Percentiles rank a stretch among this genome's conserved stretches.
Conservation (phyloP, 2,888 invertebrate genomes). For the Parthenolecanium corni region DNA sequence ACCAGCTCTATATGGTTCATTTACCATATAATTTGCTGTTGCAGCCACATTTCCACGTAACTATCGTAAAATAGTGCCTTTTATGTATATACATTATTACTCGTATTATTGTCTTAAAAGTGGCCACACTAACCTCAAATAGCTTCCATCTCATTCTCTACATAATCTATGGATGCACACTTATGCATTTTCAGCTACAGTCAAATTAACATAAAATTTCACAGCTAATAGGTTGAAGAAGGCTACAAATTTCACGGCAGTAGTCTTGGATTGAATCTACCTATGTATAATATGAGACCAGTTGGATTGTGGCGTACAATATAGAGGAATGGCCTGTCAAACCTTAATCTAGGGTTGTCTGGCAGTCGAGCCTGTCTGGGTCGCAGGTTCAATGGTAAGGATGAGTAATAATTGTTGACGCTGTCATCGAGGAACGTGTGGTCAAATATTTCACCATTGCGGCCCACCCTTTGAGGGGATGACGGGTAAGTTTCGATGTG, state of each 20-base stretch:
- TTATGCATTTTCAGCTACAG: too few relatives aligned
- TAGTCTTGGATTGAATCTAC: slow-evolving; percentile 73
- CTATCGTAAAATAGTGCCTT: too few relatives aligned
- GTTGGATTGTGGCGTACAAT: slow-evolving; percentile 82
- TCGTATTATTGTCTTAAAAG: too few relatives aligned
- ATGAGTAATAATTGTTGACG: slow-evolving; percentile 37
- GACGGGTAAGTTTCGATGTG: slow-evolving; percentile 73
- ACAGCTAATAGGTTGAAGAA: too few relatives aligned
- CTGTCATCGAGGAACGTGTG: slow-evolving; percentile 19
- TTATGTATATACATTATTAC: too few relatives aligned
- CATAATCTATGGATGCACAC: too few relatives aligned
- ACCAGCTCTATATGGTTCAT: too few relatives aligned
- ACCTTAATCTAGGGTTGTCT: slow-evolving; percentile 60
- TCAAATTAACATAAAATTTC: too few relatives aligned
- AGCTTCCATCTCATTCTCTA: too few relatives aligned
- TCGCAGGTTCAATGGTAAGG: slow-evolving; percentile 54
- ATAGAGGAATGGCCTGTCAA: slow-evolving; percentile 79
- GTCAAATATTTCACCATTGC: slow-evolving; percentile 30
- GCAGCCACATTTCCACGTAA: too few relatives aligned
- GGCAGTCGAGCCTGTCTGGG: slow-evolving; percentile 49
- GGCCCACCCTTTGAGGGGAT: slow-evolving; percentile 42
- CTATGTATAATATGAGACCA: slow-evolving; percentile 79
- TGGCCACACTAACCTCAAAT: too few relatives aligned
- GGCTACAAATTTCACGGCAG: slow-evolving; percentile 44
- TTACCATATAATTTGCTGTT: too few relatives aligned